Base-by-base conservation (phyloP, 2,797 vertebrate genomes). In the Acanthornis magna region DNA sequence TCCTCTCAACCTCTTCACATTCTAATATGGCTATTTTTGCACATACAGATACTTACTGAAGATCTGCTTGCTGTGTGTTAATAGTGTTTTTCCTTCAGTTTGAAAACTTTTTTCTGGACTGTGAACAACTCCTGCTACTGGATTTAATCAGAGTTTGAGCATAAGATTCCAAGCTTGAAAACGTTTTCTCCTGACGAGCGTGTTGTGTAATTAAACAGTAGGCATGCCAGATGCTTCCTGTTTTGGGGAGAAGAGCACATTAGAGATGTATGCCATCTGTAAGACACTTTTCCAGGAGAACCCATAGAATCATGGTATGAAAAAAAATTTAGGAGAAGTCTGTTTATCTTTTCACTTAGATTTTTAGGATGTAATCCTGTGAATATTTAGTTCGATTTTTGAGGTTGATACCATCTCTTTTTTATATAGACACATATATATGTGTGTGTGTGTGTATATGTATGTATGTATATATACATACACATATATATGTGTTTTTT, bases 181-280 rank as follows among this genome's bases (percentile, higher is more conserved):
- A 65, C 47, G 30, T 80, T 95, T 91, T 53, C 45, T 91, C 61
- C 68, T 91, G 93, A 67, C 2, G 10, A 92, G 70, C 4, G 4
- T 85, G 78, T 93, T 89, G 89, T 93, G 91, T 93, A 93, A 92
- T 95, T 93, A 93, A 94, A 88, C 85, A 95, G 82, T 80, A 92
- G 82, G 73, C 89, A 88, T 4, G 27, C 85, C 93, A 95, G 94
- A 89, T 95, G 93, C 94, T 92, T 85, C 32, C 76, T 91, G 82
- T 77, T 95, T 77, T 58, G 85, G 79, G 91, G 43, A 95, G 88
- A 91, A 70, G 61, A 94, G 32, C 42, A 58, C 65, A 48, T 80
- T 85, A 89, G 72, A 74, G 75, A 93, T 42, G 57, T 66, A 53
- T 79, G 45, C 94, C 96, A 96, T 96, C 95, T 96, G 91, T 74